Evolutionary conservation across 2,797 vertebrate genomes (phyloP), one percentile per base, ranked within the genome.

Genomic region (Bryconaethiops microstoma): DNA sequence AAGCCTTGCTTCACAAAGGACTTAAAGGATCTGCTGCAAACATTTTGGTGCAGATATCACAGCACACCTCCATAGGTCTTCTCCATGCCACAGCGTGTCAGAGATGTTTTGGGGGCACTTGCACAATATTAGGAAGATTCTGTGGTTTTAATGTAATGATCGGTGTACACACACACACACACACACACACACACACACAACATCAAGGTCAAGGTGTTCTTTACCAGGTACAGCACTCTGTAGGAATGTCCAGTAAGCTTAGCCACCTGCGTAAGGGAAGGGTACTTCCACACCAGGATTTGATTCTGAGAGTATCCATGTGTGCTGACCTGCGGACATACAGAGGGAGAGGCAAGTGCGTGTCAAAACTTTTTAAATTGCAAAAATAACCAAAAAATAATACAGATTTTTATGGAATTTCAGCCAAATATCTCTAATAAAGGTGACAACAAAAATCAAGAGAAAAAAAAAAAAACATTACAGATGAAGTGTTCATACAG

Each of bases 301-400:
- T 99, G 98, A 91, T 99, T 99, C 93, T 99, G 98, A 0, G 98
- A 99, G 90, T 99, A 99, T 81, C 98, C 98, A 0, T 99, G 98
- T 7, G 98, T 99, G 90, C 98, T 99, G 86, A 99, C 98, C 98
- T 99, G 89, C 45, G 52, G 50, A 80, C 7, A 74, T 16, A 75
- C 42, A 42, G 23, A 25, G 1, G 9, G 29, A 39, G 62, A 62
- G 60, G 23, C 13, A 16, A 10, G 8, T 25, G 23, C 10, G 25
- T 8, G 9, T 60, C 23, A 25, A 60, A 25, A 9, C 6, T 9
- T 25, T 25, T n/a, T 57, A 57, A n/a, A 19, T n/a, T 19, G 19
- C 54, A 57, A 57, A n/a, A 57, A 57, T n/a, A 19, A 55, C 1
- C 29, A 29, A 29, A 55, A 55, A 19, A 4, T 16, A 13, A 52